Base-by-base conservation (phyloP, 1,140 invertebrate genomes). In the Acromyrmex charruanus region DNA sequence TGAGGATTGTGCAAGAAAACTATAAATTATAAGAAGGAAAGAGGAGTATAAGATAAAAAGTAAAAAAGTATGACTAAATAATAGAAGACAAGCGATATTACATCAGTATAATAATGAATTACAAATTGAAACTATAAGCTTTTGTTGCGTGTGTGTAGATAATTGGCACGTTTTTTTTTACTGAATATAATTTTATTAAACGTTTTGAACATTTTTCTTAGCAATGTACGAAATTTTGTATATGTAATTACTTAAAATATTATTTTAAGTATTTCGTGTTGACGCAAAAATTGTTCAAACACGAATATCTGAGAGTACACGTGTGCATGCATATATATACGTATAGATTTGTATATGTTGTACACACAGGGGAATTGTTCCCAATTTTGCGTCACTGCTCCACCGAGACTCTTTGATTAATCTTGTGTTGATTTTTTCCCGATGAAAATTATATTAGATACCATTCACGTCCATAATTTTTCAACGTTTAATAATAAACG, bases 101-200 rank as follows among this genome's bases (percentile, higher is more conserved):
- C 9, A 79, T 80, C 31, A 21, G 4, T 51, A 53, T 25, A 55
- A 80, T 39, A 25, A 6, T 44, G 9, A 59, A 35, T 77, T 4
- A 55, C 7, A 69, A 69, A 58, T 53, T 69, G 31, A 68, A 39
- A 35, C 28, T 53, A 39, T 69, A 25, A 68, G 49, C n/a, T 53
- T 53, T 49, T 35, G 6, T 80, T 66, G 21, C 65, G 14, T 69
- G 16, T 55, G 10, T 80, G 10, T 79, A 53, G 84, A 77, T 51
- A 80, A 77, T 81, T 65, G 71, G 88, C 55, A 82, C 61, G 65
- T 68, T 28, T 77, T n/a, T 89, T 89, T 85, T 79, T 90, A 90
- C 89, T 89, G 89, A 94, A 94, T 94, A 93, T 93, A 93, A 93
- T 92, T 94, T 94, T 93, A 93, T 94, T 94, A 93, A 91, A 93